These are phyloP conservation scores for Datnioides undecimradiatus DNA, from an alignment of 2,113 vertebrate genomes.

Conservation along the genomic window DNA sequence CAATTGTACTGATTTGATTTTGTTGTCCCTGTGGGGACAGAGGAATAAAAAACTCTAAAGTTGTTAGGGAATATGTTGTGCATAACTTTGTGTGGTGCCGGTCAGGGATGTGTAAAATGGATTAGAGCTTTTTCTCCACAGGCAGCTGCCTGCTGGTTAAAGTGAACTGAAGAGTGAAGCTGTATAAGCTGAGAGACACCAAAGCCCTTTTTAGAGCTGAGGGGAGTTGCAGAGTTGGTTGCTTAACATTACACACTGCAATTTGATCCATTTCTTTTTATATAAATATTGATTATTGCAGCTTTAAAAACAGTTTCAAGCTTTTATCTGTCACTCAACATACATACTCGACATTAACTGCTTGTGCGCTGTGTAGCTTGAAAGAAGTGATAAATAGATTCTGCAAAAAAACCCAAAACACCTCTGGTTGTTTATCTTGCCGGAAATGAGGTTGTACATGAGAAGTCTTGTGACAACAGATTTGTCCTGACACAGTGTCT, in stretches of 20 bases:
- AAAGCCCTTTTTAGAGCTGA: neutral
- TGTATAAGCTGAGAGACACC: neutral
- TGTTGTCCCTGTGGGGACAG: too few relatives aligned
- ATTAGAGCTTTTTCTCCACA: too few relatives aligned
- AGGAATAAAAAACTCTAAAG: too few relatives aligned
- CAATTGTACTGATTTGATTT: neutral
- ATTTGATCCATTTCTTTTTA: neutral
- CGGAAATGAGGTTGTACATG: neutral
- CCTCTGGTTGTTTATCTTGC: neutral
- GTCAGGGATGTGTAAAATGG: too few relatives aligned
- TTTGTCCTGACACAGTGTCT: neutral
- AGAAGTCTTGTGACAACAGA: neutral
- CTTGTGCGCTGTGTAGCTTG: too few relatives aligned
- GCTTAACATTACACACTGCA: too few relatives aligned
- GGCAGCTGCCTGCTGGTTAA: neutral
- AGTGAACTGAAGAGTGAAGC: neutral
- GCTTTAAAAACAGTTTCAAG: neutral
- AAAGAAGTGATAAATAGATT: slow-evolving; percentile 2
- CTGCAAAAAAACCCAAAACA: neutral
- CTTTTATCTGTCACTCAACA: neutral
- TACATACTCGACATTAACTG: neutral
- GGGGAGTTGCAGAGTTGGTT: too few relatives aligned
- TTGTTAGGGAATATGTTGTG: too few relatives aligned
- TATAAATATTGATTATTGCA: neutral
- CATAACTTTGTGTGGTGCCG: too few relatives aligned